Evolutionary conservation across 2,113 vertebrate genomes (phyloP), one percentile per base, ranked within the genome.

Genomic region (Mohoua ochrocephala): DNA sequence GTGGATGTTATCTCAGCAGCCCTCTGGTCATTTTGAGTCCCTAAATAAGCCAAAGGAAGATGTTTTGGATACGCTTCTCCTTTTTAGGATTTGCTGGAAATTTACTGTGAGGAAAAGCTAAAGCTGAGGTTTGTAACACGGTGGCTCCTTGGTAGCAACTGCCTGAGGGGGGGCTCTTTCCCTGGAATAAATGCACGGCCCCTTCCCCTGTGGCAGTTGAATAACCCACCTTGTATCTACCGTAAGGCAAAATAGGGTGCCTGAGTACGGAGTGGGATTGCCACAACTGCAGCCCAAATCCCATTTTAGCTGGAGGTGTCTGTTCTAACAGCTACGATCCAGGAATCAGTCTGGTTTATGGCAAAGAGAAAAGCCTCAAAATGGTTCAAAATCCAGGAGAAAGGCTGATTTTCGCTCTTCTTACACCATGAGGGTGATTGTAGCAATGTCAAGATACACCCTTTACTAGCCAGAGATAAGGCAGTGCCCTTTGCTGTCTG

Each of bases 401-500:
- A 91, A 69, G 37, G 44, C 45, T 91, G 73, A 11, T n/a, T 84
- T 71, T 68, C 68, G 4, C 61, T 84, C 28, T 49, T 76, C 44
- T 65, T 91, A 67, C 15, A 77, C 79, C 65, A 23, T 2, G 50
- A 74, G 54, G 59, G 71, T 44, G 83, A 89, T 42, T 76, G 59
- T 53, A 53, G 76, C 77, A 74, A 52, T 52, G 87, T 75, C 56
- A 88, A 85, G 89, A 83, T 87, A 64, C 91, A 95, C 95, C 94
- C 96, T 96, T 91, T 96, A 82, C 64, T 56, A 94, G 39, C 93
- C 94, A 80, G 91, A 91, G 94, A 96, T 96, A 96, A 96, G 59
- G 68, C 65, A 89, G 68, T 74, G 97, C 95, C 95, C 97, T 97
- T 96, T 92, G 91, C 94, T 90, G 81, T 90, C 94, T 95, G 84